phyloP scores from a whole-genome alignment of 2,797 vertebrate genomes.

The Parauchenoglanis ngamensis region DNA sequence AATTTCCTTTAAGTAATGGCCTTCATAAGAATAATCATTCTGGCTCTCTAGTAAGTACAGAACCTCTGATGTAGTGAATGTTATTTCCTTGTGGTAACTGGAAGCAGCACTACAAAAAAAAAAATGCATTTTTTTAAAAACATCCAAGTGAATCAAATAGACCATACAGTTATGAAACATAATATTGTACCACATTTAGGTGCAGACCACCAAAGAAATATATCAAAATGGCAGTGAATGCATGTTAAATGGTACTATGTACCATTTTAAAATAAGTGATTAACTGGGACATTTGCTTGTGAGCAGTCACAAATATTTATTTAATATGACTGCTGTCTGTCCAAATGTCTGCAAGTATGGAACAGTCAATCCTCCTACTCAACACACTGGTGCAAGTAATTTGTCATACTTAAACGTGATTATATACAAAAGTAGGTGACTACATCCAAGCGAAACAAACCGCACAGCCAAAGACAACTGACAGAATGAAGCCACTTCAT shows the following conservation, averaged over 20 bases:
- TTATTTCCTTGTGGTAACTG: slow-evolving; percentile 30
- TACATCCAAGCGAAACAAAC: slow-evolving; percentile 52
- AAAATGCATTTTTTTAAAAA: neutral
- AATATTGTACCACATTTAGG: slow-evolving; percentile 19
- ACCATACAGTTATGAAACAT: slow-evolving; percentile 30
- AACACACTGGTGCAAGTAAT: slow-evolving; percentile 48
- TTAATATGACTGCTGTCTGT: slow-evolving; percentile 27
- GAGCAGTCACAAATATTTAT: slow-evolving; percentile 1
- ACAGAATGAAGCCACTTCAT: slow-evolving; percentile 42
- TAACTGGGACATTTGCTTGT: slow-evolving; percentile 20
- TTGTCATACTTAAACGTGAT: slow-evolving; percentile 53
- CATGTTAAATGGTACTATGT: slow-evolving; percentile 11
- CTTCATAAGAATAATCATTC: slow-evolving; percentile 23
- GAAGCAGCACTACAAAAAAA: slow-evolving; percentile 19
- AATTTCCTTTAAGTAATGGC: neutral
- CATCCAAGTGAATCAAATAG: slow-evolving; percentile 12
- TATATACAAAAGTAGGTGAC: slow-evolving; percentile 33
- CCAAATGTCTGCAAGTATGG: slow-evolving; percentile 22
- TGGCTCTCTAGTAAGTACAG: slow-evolving; percentile 21
- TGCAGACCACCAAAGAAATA: slow-evolving; percentile 32
- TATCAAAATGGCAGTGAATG: slow-evolving; percentile 8
- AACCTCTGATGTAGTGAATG: slow-evolving; percentile 30
- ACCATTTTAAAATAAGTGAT: slow-evolving; percentile 2
- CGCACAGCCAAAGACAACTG: slow-evolving; percentile 52
- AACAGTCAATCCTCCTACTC: slow-evolving; percentile 41